phyloP scores from a whole-genome alignment of 2,113 vertebrate species.

The Toxostoma redivivum region DNA sequence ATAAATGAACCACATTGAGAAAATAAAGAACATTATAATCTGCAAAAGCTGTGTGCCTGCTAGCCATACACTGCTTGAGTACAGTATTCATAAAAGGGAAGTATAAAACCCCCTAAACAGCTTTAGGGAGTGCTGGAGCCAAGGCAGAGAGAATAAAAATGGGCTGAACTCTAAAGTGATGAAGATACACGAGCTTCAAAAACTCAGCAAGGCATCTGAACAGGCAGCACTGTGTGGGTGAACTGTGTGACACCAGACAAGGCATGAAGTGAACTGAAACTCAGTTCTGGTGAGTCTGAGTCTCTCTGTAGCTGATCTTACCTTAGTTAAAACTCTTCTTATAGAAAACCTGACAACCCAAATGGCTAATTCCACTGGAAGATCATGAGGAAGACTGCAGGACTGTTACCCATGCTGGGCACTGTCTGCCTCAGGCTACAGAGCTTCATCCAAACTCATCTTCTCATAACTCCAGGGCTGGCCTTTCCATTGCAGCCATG shows the following conservation, averaged over 20 bases:
- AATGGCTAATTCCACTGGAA: background rate
- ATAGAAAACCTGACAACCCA: background rate
- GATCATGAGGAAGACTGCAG: background rate
- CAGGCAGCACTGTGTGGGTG: rapidly evolving
- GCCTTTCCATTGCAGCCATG: background rate
- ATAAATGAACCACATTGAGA: background rate
- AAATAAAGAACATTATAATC: background rate
- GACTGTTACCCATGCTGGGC: background rate
- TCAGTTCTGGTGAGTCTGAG: background rate
- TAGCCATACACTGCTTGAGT: background rate
- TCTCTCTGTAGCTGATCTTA: background rate
- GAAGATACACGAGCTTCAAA: background rate
- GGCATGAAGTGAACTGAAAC: background rate
- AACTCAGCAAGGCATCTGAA: background rate
- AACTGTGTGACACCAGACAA: background rate
- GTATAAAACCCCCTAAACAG: background rate
- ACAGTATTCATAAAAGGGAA: background rate
- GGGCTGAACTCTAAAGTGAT: background rate
- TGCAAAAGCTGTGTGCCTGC: background rate
- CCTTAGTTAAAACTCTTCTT: background rate
- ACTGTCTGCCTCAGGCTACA: background rate
- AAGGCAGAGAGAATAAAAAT: background rate
- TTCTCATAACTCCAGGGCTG: background rate
- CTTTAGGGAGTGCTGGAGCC: background rate
- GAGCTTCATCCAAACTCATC: background rate